Conservation (phyloP, 1,140 invertebrate genomes). For the Araneus ventricosus region DNA sequence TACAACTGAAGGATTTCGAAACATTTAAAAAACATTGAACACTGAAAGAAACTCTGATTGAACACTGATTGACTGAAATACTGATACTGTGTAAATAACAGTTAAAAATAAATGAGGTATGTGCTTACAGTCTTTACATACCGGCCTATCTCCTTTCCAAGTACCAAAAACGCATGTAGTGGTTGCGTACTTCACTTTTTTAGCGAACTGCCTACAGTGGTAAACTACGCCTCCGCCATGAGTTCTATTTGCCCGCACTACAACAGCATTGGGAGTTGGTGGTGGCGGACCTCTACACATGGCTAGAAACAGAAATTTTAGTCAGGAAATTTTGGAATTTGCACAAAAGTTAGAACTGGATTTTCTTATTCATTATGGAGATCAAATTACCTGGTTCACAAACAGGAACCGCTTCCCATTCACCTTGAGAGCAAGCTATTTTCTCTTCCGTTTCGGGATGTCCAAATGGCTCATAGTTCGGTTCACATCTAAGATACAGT, state of each 20-base stretch:
- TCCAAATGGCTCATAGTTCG: conserved; percentile 17
- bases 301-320: conserved; percentile 17
- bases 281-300: background rate
- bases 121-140: conserved; percentile 53
- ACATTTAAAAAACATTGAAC: background rate
- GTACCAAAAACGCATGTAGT: background rate
- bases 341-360: no score
- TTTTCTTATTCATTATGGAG: no score
- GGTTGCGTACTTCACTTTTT: conserved; percentile 14
- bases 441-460: background rate
- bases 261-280: background rate
- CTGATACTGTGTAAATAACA: background rate
- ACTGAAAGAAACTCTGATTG: background rate
- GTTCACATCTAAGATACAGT: conserved; percentile 1
- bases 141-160: conserved; percentile 46
- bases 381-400: conserved; percentile 59
- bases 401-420: background rate
- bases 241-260: background rate
- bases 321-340: background rate
- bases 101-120: background rate
- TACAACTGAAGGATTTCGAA: no score
- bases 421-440: background rate
- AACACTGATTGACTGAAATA: no score
- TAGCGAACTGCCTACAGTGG: background rate
- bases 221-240: background rate